Conservation (phyloP, 2,797 vertebrate genomes). For the Sciaenops ocellatus region DNA sequence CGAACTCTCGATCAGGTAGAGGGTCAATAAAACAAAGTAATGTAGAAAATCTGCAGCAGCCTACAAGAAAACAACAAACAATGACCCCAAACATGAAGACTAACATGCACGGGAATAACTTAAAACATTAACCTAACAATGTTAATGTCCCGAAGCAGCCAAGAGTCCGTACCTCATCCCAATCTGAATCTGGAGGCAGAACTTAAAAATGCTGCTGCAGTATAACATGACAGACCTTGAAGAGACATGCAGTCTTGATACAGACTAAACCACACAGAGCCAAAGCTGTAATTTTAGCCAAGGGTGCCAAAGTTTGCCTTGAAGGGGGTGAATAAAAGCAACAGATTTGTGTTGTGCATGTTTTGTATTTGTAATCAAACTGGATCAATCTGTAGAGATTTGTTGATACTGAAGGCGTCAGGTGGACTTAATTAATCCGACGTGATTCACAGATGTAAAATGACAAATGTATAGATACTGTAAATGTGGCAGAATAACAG, state of each 20-base stretch:
- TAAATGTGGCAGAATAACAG: not conserved
- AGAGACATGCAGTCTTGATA: not conserved
- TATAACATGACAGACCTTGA: constrained; percentile 12
- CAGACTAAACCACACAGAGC: not conserved
- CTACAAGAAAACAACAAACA: not conserved
- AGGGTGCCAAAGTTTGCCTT: not conserved
- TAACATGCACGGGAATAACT: not conserved
- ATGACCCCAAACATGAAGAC: not conserved
- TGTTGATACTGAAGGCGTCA: not conserved
- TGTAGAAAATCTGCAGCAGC: constrained; percentile 14
- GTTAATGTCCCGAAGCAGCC: not conserved
- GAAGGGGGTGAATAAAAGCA: not conserved
- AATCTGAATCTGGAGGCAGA: not conserved
- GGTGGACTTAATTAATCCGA: not conserved
- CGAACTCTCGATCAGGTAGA: not conserved
- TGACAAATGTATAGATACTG: not conserved
- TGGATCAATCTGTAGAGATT: not conserved
- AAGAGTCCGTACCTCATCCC: not conserved
- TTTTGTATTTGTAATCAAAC: not conserved
- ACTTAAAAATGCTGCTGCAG: constrained; percentile 9
- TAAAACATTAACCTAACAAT: not conserved
- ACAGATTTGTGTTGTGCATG: not conserved
- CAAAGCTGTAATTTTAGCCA: not conserved
- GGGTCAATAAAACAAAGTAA: not conserved
- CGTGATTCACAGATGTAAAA: not conserved